phyloP scores from a whole-genome alignment of 2,113 vertebrate genomes.

The Spheniscus mendiculus region DNA sequence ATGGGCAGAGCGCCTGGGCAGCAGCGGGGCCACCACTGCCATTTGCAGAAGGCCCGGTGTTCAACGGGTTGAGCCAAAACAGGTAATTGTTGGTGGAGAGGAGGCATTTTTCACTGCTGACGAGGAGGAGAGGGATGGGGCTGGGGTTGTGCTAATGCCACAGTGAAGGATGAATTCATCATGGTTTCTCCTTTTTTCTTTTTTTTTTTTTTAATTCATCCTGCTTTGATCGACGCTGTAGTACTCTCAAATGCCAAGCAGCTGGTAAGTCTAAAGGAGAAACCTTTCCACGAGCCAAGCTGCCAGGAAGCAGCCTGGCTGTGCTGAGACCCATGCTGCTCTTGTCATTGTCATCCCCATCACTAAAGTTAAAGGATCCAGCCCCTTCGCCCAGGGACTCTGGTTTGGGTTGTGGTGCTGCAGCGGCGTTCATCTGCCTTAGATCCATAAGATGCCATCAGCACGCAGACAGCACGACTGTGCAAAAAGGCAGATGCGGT shows the following conservation, averaged over 20 bases:
- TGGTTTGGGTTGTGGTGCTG: not conserved
- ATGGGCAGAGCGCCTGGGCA: not conserved
- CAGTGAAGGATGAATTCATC: constrained; percentile 45
- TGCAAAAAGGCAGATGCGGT: not conserved
- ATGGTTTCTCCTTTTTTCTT: not conserved
- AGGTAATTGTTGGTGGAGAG: not conserved
- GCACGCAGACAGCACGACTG: too few relatives aligned
- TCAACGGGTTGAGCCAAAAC: not conserved
- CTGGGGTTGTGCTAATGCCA: not conserved
- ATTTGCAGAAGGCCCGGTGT: fast-evolving
- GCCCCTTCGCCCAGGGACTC: fast-evolving
- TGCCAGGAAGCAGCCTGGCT: not conserved
- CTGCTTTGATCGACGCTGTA: not conserved
- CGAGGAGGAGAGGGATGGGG: not conserved
- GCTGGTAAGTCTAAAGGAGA: not conserved
- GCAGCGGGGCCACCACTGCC: not conserved
- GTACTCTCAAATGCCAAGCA: not conserved
- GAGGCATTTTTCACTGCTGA: constrained; percentile 34
- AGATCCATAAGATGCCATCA: not conserved
- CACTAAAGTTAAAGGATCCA: not conserved
- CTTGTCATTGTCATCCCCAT: not conserved
- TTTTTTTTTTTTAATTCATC: not conserved
- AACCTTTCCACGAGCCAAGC: not conserved
- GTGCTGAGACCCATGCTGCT: not conserved
- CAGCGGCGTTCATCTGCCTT: fast-evolving